Evolutionary conservation across 2,888 invertebrate species (phyloP), one percentile per base, ranked within the genome.

Genomic region (Acheta domesticus): DNA sequence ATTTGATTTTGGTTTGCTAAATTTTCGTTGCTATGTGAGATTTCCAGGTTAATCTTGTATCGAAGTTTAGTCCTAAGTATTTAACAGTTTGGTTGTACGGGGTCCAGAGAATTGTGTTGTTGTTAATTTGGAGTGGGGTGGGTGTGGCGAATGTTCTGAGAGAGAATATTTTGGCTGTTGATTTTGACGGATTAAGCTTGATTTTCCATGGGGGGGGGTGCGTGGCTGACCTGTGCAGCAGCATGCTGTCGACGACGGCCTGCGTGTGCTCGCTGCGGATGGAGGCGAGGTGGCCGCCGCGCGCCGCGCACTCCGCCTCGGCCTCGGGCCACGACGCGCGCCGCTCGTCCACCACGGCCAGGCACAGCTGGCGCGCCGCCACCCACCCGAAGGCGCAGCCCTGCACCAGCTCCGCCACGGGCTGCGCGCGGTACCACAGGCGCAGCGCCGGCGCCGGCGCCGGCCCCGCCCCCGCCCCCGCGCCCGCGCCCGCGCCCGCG

Each of bases 311-410:
- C 84, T 92, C 91, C 36, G 89, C 88, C 84, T 93, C 93, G 0
- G 93, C 92, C 81, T 91, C 91, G 19, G 89, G 86, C 93, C 93
- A 94, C 0, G 91, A 86, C 82, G 90, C 86, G 83, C 88, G 89
- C 8, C 87, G 86, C 75, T 89, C 88, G 83, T 92, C 90, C 80
- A 91, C 87, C 11, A 91, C 90, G 79, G 90, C 86, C 83, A 93
- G 85, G 84, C 93, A 93, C 85, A 92, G 92, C 83, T 91, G 91
- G 77, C 90, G 89, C 81, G 92, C 87, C 4, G 91, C 87, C 80
- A 93, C 90, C 92, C 93, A 93, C 0, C 93, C 93, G 83, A 92
- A 93, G 76, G 91, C 91, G 86, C 93, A 93, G 82, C 89, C 89
- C 1, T 91, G 91, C 48, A 92, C 90, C 2, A 92, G 86, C 48